Percentiles rank a stretch among this genome's conserved stretches.
Evolutionary conservation across 2,797 vertebrate genomes (phyloP).

Genomic region (Tapera naevia): DNA sequence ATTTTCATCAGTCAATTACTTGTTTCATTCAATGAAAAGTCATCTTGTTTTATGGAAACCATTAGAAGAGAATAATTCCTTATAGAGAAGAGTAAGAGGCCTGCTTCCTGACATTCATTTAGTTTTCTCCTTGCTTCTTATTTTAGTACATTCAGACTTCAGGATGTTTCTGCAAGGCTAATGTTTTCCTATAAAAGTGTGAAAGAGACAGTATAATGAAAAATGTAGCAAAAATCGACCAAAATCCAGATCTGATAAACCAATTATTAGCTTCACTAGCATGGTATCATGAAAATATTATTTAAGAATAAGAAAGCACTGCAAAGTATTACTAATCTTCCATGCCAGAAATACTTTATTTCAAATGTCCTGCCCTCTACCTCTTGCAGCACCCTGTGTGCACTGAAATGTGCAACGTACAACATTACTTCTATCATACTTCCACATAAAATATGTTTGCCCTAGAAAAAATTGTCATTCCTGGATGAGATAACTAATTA

Average conservation of each 20-base stretch:
- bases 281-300: background rate
- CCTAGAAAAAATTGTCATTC: background rate
- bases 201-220: background rate
- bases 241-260: background rate
- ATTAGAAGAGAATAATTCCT: background rate
- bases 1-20: background rate
- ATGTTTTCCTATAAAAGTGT: background rate
- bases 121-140: background rate
- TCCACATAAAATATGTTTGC: background rate
- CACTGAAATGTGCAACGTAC: background rate
- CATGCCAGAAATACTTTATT: background rate
- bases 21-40: background rate
- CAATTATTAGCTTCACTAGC: background rate
- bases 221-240: background rate
- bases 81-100: background rate
- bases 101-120: background rate
- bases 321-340: background rate
- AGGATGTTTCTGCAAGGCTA: background rate
- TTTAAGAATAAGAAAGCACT: background rate
- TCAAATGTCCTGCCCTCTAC: background rate
- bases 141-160: background rate
- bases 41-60: background rate
- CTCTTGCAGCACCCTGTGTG: fast-evolving
- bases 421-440: background rate
- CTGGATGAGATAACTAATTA: background rate